Percentiles rank a stretch among this genome's conserved stretches.
Evolutionary conservation across 2,113 vertebrate genomes (phyloP).

Genomic region (Mastomys natalensis): DNA sequence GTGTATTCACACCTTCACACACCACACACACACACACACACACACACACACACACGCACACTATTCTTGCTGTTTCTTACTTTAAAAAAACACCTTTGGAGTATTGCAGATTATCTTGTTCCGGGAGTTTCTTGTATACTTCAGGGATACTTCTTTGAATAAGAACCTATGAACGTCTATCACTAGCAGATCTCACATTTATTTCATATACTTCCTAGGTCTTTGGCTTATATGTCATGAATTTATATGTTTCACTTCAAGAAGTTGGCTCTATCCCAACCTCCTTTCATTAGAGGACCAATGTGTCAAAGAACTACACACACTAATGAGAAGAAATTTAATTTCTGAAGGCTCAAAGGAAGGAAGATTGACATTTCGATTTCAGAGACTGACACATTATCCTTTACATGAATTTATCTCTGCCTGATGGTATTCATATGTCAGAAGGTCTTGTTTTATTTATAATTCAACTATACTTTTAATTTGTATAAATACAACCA

Average conservation of each 20-base stretch:
- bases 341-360: slow-evolving; percentile 37
- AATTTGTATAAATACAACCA: slow-evolving; percentile 27
- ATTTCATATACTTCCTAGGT: background rate
- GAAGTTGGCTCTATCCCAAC: background rate
- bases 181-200: background rate
- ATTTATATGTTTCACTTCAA: background rate
- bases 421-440: background rate
- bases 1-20: background rate
- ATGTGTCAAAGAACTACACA: background rate
- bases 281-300: background rate
- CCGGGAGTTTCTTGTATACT: background rate
- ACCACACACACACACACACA: too few species aligned
- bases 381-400: slow-evolving; percentile 23
- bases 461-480: background rate
- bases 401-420: background rate
- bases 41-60: background rate
- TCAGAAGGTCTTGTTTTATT: background rate
- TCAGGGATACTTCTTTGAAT: background rate
- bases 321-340: background rate
- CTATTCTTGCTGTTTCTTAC: background rate
- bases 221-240: background rate
- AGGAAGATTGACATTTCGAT: slow-evolving; percentile 39
- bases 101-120: background rate
- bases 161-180: background rate
- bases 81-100: background rate